Evolutionary conservation across 2,888 invertebrate genomes (phyloP), one percentile per base, ranked within the genome.

Genomic region (Himalopsyche tibetana): DNA sequence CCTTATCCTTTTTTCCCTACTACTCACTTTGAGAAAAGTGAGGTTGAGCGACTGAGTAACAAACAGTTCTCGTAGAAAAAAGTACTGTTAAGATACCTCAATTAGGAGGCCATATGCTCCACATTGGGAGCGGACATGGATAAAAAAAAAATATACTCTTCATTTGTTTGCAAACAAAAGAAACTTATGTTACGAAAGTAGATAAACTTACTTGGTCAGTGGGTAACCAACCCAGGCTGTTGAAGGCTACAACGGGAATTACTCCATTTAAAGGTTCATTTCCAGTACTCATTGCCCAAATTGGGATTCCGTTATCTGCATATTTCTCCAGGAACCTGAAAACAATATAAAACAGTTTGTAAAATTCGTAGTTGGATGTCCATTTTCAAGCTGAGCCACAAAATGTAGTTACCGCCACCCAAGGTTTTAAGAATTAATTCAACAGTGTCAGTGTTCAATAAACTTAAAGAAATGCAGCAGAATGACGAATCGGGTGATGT

Each of bases 271-370:
- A 90, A 0, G 98, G 98, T 90, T 98, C 98, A 90, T 98, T 98
- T 42, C 97, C 97, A 0, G 97, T 96, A 0, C 98, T 96, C 55
- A 98, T 92, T 0, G 95, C 97, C 98, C 98, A 99, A 88, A 96
- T 94, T 51, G 51, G 15, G 5, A 51, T 51, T 19, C 95, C 95
- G 17, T 95, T 91, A 51, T 94, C 93, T 87, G 94, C 93, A 91
- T 98, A 98, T 85, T 94, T 94, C 89, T 97, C 95, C 69, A 98
- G 91, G 92, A 97, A 98, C 90, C 96, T 96, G 89, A 63, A 90
- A 90, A 51, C 15, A 15, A 51, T 51, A 5, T 51, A 12, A 51
- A 51, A 15, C 28, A 8, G 8, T 9, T 5, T 15, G 12, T 15
- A 6, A 51, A 45, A 45, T 45, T 1, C 19, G 6, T n/a, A 6